These are phyloP conservation scores for Cyprinodon brontotheroides DNA, from an alignment of 2,113 vertebrate genomes.

Conservation along the genomic window DNA sequence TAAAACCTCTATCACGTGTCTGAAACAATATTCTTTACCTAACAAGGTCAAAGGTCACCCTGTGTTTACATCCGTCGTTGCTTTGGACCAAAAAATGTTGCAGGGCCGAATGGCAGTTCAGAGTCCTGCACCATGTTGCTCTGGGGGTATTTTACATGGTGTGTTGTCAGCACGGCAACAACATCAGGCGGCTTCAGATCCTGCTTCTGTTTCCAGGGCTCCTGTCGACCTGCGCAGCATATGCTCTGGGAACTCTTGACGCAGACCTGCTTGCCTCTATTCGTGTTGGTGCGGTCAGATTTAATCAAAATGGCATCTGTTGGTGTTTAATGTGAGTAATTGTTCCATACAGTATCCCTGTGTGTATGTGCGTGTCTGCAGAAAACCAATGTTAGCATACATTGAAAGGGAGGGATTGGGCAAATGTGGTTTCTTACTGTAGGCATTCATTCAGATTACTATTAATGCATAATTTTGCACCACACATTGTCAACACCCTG, in stretches of 20 bases:
- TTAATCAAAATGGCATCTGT: conserved; percentile 83
- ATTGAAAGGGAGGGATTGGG: conserved; percentile 46
- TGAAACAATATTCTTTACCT: conserved; percentile 36
- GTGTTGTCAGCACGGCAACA: conserved; percentile 62
- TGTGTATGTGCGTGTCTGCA: conserved; percentile 13
- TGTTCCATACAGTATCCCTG: conserved; percentile 67
- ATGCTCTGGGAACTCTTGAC: conserved; percentile 76
- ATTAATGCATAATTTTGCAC: conserved; percentile 39
- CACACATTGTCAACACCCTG: conserved; percentile 40
- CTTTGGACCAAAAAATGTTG: conserved; percentile 14
- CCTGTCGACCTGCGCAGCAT: conserved; percentile 70
- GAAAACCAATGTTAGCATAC: conserved; percentile 36
- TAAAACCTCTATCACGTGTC: conserved; percentile 50
- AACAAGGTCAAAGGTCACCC: conserved; percentile 54
- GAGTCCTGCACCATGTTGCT: conserved; percentile 25
- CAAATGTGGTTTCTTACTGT: conserved; percentile 46
- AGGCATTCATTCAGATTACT: conserved; percentile 41
- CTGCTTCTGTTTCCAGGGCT: conserved; percentile 51
- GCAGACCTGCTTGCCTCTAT: conserved; percentile 74
- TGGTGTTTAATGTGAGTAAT: conserved; percentile 82
- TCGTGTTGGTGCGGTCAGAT: conserved; percentile 83
- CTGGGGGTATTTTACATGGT: conserved; percentile 56
- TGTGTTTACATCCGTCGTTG: conserved; percentile 40
- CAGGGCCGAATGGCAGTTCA: conserved; percentile 54
- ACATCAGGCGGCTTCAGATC: conserved; percentile 67